Base-by-base conservation (phyloP, 2,113 vertebrate genomes). In the Athene cunicularia region DNA sequence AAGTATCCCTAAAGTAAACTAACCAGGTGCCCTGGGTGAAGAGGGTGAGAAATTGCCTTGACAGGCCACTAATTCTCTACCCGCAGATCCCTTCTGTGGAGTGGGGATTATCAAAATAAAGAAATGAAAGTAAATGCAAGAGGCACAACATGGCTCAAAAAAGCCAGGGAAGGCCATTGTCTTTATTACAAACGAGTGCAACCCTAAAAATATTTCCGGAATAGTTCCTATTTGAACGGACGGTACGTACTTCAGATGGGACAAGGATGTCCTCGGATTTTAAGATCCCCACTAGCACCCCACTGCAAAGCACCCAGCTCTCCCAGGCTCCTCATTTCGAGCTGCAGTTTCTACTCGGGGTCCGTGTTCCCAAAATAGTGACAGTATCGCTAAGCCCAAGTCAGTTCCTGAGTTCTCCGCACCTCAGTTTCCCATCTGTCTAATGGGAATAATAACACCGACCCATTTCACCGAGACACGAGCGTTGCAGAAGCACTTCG, bases 41-140 rank as follows among this genome's bases (percentile, higher is more conserved):
- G 75, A 67, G 91, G 91, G 90, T 91, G 84, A 94, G 92, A 95
- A 97, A 95, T 96, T 95, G 97, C 88, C 85, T 94, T 95, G 88
- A 92, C 95, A 95, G 53, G 56, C 90, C 70, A 91, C 91, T 92
- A 85, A 93, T 59, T 88, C 93, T 45, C 49, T 4, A 21, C 28
- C 79, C 89, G 77, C 60, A 86, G 89, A 90, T 94, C 87, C 68
- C 66, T 66, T 75, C 90, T 70, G 43, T 55, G 86, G 91, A 91
- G 81, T 14, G 52, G 27, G 86, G 94, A 92, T 83, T 96, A 73
- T 23, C 50, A 35, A 88, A 94, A 90, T n/a, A 90, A 90, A 92
- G n/a, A 82, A 86, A 45, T 12, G n/a, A 67, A 90, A 95, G 66
- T 23, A 82, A 92, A 81, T 0, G 20, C 55, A 62, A 94, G 84